These are phyloP conservation scores for Ctenicera cuprea DNA, from an alignment of 2,888 invertebrate species.

Conservation along the genomic window DNA sequence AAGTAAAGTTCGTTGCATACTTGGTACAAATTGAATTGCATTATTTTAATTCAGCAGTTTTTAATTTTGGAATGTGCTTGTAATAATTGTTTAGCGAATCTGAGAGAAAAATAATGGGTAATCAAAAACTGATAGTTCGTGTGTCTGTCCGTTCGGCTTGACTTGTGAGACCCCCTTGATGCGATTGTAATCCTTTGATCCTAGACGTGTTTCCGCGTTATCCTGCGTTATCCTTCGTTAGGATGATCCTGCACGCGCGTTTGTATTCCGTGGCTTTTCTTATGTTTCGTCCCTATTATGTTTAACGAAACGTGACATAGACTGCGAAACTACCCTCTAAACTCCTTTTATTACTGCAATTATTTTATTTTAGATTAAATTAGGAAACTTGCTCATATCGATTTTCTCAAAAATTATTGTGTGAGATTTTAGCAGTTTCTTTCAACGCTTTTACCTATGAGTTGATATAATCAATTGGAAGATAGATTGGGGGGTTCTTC, in stretches of 20 bases:
- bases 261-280: conserved; percentile 26
- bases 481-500: no score
- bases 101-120: background rate
- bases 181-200: conserved; percentile 39
- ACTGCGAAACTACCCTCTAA: conserved; percentile 9
- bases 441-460: no score
- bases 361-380: conserved; percentile 10
- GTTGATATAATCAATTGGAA: no score
- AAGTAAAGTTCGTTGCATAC: no score
- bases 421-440: background rate
- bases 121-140: conserved; percentile 1
- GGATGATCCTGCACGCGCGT: conserved; percentile 38
- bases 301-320: conserved; percentile 26
- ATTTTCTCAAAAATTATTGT: background rate
- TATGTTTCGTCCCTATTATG: conserved; percentile 14
- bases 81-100: no score
- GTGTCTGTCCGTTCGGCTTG: conserved; percentile 14
- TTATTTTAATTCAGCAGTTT: no score
- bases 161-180: conserved; percentile 18
- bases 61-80: no score
- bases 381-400: background rate
- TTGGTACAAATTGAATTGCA: no score
- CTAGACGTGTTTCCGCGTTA: conserved; percentile 38
- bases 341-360: conserved; percentile 13
- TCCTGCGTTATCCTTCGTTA: conserved; percentile 44